Evolutionary conservation across 2,113 vertebrate species (phyloP), one percentile per base, ranked within the genome.

Genomic region (Upupa epops): DNA sequence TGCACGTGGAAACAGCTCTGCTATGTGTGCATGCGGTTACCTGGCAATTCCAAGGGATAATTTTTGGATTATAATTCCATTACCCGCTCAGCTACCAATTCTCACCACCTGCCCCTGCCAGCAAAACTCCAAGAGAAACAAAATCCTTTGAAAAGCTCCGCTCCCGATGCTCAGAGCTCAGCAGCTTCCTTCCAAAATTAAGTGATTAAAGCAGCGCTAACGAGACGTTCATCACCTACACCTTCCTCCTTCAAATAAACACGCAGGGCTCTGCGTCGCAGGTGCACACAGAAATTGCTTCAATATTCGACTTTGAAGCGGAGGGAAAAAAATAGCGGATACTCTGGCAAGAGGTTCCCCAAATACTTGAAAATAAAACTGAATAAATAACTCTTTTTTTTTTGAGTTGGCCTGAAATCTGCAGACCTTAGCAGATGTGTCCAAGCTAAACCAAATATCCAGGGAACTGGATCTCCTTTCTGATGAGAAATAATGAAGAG

Each of bases 351-450:
- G 90, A 85, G 60, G 64, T 45, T 92, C 59, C 60, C 48, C 1
- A 90, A 93, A 73, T 80, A 92, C 68, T 92, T 94, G 68, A 96
- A 93, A 95, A 94, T 89, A 70, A 68, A 94, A 94, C 81, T 83
- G 89, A 73, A 89, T 76, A 95, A 95, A 94, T 94, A 93, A 63
- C 34, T 82, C 34, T 65, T 37, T 7, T 69, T 8, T 72, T 42
- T 42, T 42, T 42, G 11, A n/a, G 84, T 92, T 89, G 86, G 92
- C 73, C 52, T 36, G 64, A 85, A 89, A 87, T 89, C 68, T 92
- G 84, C 95, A 92, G 90, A 95, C 78, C 86, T 91, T 94, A 90
- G 90, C 95, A 96, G 90, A 93, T 82, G 81, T 84, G 59, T 93
- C 89, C 92, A 93, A 93, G 84, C 78, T 95, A 89, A 95, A 89